Percentiles rank a stretch among this genome's conserved stretches.
Evolutionary conservation across 2,797 vertebrate genomes (phyloP).

Genomic region (Pelodytes ibericus): DNA sequence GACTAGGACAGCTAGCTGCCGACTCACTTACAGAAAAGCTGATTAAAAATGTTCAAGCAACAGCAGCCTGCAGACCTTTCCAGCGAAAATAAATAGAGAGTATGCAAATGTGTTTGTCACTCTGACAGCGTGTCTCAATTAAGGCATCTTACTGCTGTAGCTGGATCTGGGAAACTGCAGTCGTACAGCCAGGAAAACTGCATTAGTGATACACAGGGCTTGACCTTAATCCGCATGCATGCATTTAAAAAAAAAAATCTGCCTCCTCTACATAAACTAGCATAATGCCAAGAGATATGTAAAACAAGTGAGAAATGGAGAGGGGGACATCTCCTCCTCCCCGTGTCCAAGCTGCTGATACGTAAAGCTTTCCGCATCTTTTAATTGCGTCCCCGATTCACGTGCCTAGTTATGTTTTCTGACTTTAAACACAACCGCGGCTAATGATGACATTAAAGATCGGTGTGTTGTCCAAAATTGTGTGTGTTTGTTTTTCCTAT

Average conservation of each 20-base stretch:
- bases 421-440: slow-evolving; percentile 42
- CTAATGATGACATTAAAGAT: slow-evolving; percentile 55
- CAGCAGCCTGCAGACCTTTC: slow-evolving; percentile 80
- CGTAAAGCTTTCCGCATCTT: slow-evolving; percentile 46
- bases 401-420: slow-evolving; percentile 43
- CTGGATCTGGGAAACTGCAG: slow-evolving; percentile 73
- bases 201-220: slow-evolving; percentile 79
- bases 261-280: slow-evolving; percentile 68
- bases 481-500: slow-evolving; percentile 22
- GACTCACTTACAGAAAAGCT: slow-evolving; percentile 81
- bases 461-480: slow-evolving; percentile 40
- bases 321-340: slow-evolving; percentile 40
- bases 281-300: slow-evolving; percentile 73
- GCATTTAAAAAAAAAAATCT: slow-evolving; percentile 74
- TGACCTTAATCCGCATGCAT: slow-evolving; percentile 75
- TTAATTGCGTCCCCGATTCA: slow-evolving; percentile 49
- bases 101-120: slow-evolving; percentile 98
- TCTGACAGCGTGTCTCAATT: slow-evolving; percentile 98
- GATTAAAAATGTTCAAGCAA: slow-evolving; percentile 89
- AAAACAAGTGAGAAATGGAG: slow-evolving; percentile 75
- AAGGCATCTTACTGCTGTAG: slow-evolving; percentile 78
- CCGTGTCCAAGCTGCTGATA: slow-evolving; percentile 24
- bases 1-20: slow-evolving; percentile 75
- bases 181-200: slow-evolving; percentile 75
- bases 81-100: slow-evolving; percentile 83